Conservation (phyloP, 2,888 invertebrate genomes). For the Crocallis elinguaria region DNA sequence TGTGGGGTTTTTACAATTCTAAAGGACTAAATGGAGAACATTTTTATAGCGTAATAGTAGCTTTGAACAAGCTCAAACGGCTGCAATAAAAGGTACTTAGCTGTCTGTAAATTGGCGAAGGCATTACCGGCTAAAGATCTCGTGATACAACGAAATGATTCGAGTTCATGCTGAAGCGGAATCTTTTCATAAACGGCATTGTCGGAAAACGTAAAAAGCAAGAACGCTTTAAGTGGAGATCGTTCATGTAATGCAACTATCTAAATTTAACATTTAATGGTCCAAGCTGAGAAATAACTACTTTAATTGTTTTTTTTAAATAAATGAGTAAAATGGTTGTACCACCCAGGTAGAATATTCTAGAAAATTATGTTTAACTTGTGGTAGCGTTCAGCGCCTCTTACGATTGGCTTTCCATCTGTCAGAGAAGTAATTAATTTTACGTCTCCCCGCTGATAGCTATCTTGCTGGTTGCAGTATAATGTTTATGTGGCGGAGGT, state of each 20-base stretch:
- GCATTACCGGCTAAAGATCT: slow-evolving; percentile 32
- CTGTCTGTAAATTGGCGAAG: slow-evolving; percentile 26
- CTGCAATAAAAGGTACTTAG: slow-evolving; percentile 28
- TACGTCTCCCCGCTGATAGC: too few relatives aligned
- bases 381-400: too few relatives aligned
- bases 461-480: too few relatives aligned
- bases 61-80: slow-evolving; percentile 21
- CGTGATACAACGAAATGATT: slow-evolving; percentile 46
- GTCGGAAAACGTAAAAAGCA: slow-evolving; percentile 41
- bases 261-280: slow-evolving; percentile 20
- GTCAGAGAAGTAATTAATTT: too few relatives aligned
- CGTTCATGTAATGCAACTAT: slow-evolving; percentile 41
- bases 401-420: too few relatives aligned
- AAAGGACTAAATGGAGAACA: slow-evolving; percentile 9
- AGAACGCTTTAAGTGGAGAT: slow-evolving; percentile 34
- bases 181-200: slow-evolving; percentile 46
- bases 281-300: too few relatives aligned
- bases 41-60: slow-evolving; percentile 16
- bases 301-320: too few relatives aligned
- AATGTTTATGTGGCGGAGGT: not conserved
- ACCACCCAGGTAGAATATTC: too few relatives aligned
- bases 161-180: slow-evolving; percentile 43
- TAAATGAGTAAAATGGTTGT: too few relatives aligned
- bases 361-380: too few relatives aligned
- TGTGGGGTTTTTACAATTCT: slow-evolving; percentile 6